Base-by-base conservation (phyloP, 2,797 vertebrate species). In the Chaetophractus vellerosus region DNA sequence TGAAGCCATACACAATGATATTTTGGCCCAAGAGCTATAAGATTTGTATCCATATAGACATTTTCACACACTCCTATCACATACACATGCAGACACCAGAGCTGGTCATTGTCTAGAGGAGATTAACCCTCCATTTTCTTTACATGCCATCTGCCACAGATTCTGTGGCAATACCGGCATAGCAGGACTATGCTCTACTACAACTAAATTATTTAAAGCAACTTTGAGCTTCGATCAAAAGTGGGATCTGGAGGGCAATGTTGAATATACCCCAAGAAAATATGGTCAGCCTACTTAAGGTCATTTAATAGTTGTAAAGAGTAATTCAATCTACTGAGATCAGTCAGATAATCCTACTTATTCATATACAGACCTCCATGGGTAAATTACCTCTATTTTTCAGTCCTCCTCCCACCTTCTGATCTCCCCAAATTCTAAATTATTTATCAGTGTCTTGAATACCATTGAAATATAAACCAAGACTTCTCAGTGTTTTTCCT, bases 401-500 rank as follows among this genome's bases (percentile, higher is more conserved):
- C 63, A 52, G n/a, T 59, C 41, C 15, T 61, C 48, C 66, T 87
- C 45, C 68, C 38, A 31, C n/a, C 26, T 5, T 18, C 63, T 89
- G 23, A 45, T 68, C 23, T 90, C 41, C 28, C 10, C 10, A 85
- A 31, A 68, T 64, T 24, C 88, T 92, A n/a, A 86, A 93, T 93
- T 85, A 91, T 97, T 97, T 68, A 93, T 36, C 50, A 84, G 57
- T 0, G 12, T 80, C 26, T 93, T 69, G 33, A 88, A 86, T 93
- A 38, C 31, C 81, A 45, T 4, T 55, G 88, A 95, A 93, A 95
- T 57, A 36, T 10, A 93, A 92, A 45, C 33, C 36, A 79, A 33
- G 24, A 33, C 52, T 45, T 24, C 18, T 57, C 50, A 15, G 18
- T 31, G 26, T 82, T 66, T 85, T 78, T 81, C 69, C 61, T 88